These are phyloP conservation scores for Orius insidiosus DNA, from an alignment of 1,140 invertebrate genomes.

Conservation along the genomic window DNA sequence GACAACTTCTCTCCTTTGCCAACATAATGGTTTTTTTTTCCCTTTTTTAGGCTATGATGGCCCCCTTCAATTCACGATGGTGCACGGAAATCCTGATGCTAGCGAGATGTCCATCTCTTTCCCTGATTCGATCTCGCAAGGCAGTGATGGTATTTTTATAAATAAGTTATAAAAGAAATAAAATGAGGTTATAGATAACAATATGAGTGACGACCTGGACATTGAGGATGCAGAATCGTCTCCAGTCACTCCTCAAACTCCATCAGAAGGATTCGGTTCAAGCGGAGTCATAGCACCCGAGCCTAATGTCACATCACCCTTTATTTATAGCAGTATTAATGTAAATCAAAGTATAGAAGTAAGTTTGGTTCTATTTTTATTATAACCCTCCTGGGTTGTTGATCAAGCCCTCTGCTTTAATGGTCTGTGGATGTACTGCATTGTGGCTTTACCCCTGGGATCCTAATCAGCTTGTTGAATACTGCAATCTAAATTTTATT, in stretches of 20 bases:
- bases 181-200: constrained; percentile 9
- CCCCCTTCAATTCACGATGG: constrained; percentile 62
- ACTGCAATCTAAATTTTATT: too few relatives aligned
- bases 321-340: constrained; percentile 17
- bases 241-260: constrained; percentile 29
- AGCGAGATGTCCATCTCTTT: constrained; percentile 17
- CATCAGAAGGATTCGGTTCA: constrained; percentile 27
- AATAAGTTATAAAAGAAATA: too few relatives aligned
- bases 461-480: too few relatives aligned
- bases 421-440: too few relatives aligned
- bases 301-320: constrained; percentile 24
- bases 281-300: constrained; percentile 31
- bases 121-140: constrained; percentile 15
- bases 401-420: too few relatives aligned
- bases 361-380: constrained; percentile 15
- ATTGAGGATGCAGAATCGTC: constrained; percentile 42
- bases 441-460: too few relatives aligned
- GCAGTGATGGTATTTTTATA: constrained; percentile 15
- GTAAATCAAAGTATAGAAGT: constrained; percentile 25
- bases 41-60: constrained; percentile 54
- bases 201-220: constrained; percentile 23
- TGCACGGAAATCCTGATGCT: constrained; percentile 49
- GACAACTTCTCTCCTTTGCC: too few relatives aligned
- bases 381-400: too few relatives aligned
- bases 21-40: too few relatives aligned